phyloP scores from a whole-genome alignment of 2,888 invertebrate species.

The Biston stratarius region DNA sequence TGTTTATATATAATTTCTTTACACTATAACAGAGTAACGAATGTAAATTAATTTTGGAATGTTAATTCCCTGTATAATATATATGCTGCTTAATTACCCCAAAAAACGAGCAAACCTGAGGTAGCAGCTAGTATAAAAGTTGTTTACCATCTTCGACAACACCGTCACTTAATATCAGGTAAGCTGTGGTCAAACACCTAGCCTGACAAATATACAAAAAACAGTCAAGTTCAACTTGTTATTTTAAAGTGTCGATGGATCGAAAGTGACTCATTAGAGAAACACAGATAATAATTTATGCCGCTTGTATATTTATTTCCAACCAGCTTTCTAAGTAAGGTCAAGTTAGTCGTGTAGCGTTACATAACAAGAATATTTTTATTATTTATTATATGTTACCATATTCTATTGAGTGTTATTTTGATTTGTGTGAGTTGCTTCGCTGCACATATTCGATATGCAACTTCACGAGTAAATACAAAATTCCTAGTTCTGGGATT shows the following conservation, averaged over 20 bases:
- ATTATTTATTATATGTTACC: constrained; percentile 5
- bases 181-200: too few species aligned
- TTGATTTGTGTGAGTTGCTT: not conserved
- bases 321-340: constrained; percentile 38
- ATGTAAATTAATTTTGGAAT: too few species aligned
- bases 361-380: constrained; percentile 20
- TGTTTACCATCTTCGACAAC: too few species aligned
- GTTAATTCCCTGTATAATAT: too few species aligned
- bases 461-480: not conserved
- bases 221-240: not conserved
- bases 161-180: too few species aligned
- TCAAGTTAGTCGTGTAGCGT: constrained; percentile 23
- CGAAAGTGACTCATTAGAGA: constrained; percentile 21
- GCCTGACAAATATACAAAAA: not conserved
- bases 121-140: too few species aligned
- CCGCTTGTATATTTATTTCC: constrained; percentile 13
- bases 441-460: too few species aligned
- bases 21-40: too few species aligned
- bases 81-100: too few species aligned
- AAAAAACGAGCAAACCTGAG: too few species aligned
- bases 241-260: constrained; percentile 6
- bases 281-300: not conserved
- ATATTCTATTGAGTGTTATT: constrained; percentile 2
- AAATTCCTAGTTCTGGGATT: not conserved
- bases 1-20: too few species aligned